Conservation (phyloP, 2,797 vertebrate genomes). For the Erithacus rubecula region DNA sequence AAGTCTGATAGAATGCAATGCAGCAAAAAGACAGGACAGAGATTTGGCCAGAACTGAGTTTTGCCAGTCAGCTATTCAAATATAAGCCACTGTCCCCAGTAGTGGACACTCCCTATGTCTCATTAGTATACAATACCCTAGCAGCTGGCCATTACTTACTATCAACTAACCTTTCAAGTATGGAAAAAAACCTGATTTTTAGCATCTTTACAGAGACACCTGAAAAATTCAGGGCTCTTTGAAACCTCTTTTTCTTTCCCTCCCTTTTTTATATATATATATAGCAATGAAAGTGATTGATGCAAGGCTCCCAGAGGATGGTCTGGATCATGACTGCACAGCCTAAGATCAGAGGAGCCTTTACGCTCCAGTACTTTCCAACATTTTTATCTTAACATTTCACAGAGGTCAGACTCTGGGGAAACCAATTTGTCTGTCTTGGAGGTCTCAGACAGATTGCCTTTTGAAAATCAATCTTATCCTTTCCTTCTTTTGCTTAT, state of each 20-base stretch:
- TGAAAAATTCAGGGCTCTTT: background rate
- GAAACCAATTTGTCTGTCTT: background rate
- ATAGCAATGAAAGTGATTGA: background rate
- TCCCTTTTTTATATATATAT: background rate
- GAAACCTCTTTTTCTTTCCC: background rate
- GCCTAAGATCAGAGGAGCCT: background rate
- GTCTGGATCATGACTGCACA: background rate
- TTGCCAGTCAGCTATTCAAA: background rate
- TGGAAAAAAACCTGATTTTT: background rate
- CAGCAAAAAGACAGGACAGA: background rate
- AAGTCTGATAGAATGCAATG: background rate
- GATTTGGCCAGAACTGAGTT: background rate
- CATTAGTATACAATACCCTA: background rate
- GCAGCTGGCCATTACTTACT: background rate
- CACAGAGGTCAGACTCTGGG: background rate
- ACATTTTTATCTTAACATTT: background rate
- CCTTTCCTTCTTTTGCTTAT: background rate
- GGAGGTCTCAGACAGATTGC: background rate
- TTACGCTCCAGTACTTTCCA: background rate
- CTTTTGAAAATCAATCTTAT: constrained; percentile 15
- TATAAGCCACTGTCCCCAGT: background rate
- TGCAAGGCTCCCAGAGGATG: background rate
- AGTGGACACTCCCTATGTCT: background rate
- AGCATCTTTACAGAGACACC: background rate
- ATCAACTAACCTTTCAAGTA: background rate